Percentiles rank a stretch among this genome's conserved stretches.
Conservation (phyloP, 2,113 vertebrate species). For the Actenoides lindsayi region DNA sequence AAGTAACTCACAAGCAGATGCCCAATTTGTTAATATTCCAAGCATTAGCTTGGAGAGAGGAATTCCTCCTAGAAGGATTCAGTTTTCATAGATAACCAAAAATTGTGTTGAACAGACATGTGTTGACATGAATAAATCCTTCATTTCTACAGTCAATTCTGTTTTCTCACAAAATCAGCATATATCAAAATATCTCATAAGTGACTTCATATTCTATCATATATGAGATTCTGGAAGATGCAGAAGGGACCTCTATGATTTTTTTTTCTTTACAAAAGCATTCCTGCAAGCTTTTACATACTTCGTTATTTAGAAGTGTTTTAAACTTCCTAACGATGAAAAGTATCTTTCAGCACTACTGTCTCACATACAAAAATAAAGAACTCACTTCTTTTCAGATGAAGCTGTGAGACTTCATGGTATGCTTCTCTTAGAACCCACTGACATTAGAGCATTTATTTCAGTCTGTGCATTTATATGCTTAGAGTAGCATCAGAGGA, state of each 20-base stretch:
- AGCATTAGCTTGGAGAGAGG: not conserved
- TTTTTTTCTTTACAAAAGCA: not conserved
- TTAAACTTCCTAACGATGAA: not conserved
- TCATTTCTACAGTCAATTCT: not conserved
- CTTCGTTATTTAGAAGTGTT: not conserved
- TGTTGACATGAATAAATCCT: not conserved
- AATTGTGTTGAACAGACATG: not conserved
- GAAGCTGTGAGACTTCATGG: not conserved
- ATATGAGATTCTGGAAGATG: not conserved
- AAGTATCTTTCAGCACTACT: not conserved
- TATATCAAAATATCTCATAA: not conserved
- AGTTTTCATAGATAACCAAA: not conserved
- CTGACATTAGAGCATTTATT: not conserved
- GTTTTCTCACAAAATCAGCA: not conserved
- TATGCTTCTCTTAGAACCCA: not conserved
- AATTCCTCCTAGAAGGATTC: not conserved
- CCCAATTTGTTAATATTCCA: not conserved
- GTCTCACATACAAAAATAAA: not conserved
- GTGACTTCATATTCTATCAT: not conserved
- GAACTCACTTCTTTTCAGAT: not conserved
- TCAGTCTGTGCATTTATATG: not conserved
- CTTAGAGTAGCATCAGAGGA: not conserved
- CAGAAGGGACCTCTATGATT: not conserved
- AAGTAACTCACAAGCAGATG: not conserved
- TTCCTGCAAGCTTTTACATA: not conserved